These are phyloP conservation scores for Orius insidiosus DNA, from an alignment of 1,140 invertebrate species.

Conservation along the genomic window DNA sequence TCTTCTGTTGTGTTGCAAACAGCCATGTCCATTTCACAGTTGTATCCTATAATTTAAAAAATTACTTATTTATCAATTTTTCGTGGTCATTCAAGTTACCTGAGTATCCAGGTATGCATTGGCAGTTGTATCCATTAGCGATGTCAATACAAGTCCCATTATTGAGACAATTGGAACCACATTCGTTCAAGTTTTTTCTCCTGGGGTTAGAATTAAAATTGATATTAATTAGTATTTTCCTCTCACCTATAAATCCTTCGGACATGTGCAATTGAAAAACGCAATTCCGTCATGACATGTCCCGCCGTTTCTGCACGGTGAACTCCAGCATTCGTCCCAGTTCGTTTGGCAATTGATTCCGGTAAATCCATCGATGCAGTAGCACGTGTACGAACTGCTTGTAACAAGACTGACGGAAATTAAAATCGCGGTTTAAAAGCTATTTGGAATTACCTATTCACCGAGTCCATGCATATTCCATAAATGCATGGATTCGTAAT, in stretches of 20 bases:
- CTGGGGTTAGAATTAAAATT: conserved; percentile 26
- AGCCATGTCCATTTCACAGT: conserved; percentile 62
- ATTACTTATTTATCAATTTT: too few relatives aligned
- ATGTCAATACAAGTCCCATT: conserved; percentile 65
- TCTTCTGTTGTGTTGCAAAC: conserved; percentile 62
- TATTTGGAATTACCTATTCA: conserved; percentile 45
- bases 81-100: too few relatives aligned
- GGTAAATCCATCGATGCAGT: conserved; percentile 77
- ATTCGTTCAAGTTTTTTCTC: conserved; percentile 62
- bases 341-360: conserved; percentile 76
- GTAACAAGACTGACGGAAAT: conserved; percentile 30
- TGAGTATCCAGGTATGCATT: conserved; percentile 63
- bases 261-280: conserved; percentile 68
- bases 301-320: conserved; percentile 70
- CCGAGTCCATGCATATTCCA: conserved; percentile 67
- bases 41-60: conserved; percentile 32
- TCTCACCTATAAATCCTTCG: conserved; percentile 65
- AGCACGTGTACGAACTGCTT: conserved; percentile 46
- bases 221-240: conserved; percentile 2
- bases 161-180: conserved; percentile 65
- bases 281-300: conserved; percentile 71
- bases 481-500: conserved; percentile 66
- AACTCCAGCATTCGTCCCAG: conserved; percentile 85
- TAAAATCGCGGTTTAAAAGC: neutral
- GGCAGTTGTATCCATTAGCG: conserved; percentile 59